These are phyloP conservation scores for Nymphalis urticae DNA, from an alignment of 2,888 invertebrate genomes.

Conservation along the genomic window DNA sequence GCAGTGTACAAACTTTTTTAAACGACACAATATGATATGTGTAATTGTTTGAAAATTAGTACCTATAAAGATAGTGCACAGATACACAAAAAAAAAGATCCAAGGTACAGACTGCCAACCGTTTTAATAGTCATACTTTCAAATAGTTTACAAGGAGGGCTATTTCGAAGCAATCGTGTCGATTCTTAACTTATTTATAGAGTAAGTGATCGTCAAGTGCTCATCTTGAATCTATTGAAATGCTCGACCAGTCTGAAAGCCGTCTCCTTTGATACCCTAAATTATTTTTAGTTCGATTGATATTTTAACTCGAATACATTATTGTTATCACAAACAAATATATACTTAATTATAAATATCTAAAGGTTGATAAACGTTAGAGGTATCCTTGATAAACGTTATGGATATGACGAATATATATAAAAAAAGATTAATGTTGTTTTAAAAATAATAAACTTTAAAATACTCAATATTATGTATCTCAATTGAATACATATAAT, in stretches of 20 bases:
- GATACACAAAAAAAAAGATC: neutral
- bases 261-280: slow-evolving; percentile 24
- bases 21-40: too few relatives aligned
- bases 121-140: slow-evolving; percentile 7
- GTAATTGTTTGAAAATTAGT: too few relatives aligned
- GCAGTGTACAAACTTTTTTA: too few relatives aligned
- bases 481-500: neutral
- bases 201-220: slow-evolving; percentile 38
- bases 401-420: too few relatives aligned
- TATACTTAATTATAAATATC: neutral
- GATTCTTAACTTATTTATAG: slow-evolving; percentile 46
- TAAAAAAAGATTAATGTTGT: too few relatives aligned
- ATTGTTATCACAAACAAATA: neutral
- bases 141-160: slow-evolving; percentile 33
- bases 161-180: slow-evolving; percentile 46
- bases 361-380: neutral
- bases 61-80: too few relatives aligned
- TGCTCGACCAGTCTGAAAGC: slow-evolving; percentile 25
- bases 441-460: too few relatives aligned
- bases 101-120: too few relatives aligned
- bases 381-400: neutral
- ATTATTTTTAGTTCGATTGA: slow-evolving; percentile 20
- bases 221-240: slow-evolving; percentile 38
- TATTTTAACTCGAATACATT: slow-evolving; percentile 13
- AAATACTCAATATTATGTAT: too few relatives aligned